phyloP scores from a whole-genome alignment of 2,888 invertebrate species.

The Trimorus sp. region DNA sequence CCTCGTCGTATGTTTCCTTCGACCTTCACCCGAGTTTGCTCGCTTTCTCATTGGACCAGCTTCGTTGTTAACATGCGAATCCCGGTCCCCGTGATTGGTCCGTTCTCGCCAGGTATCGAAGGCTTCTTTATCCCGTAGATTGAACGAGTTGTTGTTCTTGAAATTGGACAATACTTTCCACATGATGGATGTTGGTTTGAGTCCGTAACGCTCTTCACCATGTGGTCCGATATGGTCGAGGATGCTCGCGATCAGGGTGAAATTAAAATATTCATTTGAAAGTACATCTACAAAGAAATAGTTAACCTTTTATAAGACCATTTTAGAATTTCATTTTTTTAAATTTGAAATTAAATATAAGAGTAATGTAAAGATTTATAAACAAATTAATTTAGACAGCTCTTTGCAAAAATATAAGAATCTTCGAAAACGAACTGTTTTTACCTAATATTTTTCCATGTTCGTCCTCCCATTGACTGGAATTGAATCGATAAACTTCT shows the following conservation, averaged over 20 bases:
- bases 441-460: too few relatives aligned
- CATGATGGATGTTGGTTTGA: constrained; percentile 85
- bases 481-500: too few relatives aligned
- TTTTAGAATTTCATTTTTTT: too few relatives aligned
- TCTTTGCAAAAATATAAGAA: too few relatives aligned
- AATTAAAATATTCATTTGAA: constrained; percentile 79
- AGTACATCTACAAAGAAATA: constrained; percentile 71
- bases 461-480: too few relatives aligned
- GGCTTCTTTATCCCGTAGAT: constrained; percentile 72
- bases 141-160: constrained; percentile 78
- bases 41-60: constrained; percentile 21
- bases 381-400: too few relatives aligned
- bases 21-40: constrained; percentile 16
- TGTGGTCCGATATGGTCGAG: constrained; percentile 77
- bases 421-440: too few relatives aligned
- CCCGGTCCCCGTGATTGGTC: constrained; percentile 68
- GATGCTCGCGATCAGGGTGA: constrained; percentile 79
- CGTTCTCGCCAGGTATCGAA: constrained; percentile 69
- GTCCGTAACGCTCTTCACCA: constrained; percentile 83
- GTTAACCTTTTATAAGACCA: too few relatives aligned
- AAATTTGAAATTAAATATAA: too few relatives aligned
- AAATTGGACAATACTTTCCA: constrained; percentile 84
- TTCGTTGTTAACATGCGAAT: constrained; percentile 33
- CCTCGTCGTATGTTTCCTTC: constrained; percentile 54
- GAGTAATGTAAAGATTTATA: too few relatives aligned